Base-by-base conservation (phyloP, 2,113 vertebrate species). In the Rhipidura dahli region DNA sequence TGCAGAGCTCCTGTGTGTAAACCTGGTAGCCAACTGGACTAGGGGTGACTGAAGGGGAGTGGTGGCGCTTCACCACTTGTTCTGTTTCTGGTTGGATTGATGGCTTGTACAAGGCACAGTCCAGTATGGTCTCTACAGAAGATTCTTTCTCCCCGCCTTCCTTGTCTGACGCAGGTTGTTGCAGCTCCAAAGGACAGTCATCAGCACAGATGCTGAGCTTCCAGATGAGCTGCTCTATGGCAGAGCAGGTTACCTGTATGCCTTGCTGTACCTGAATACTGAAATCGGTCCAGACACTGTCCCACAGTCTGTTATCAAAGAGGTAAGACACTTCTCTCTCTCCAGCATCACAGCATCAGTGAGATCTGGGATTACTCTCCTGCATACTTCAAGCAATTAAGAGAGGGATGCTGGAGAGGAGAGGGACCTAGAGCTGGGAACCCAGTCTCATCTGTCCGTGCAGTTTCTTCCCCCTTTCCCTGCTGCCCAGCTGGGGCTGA, bases 161-260 rank as follows among this genome's bases (percentile, higher is more conserved):
- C 61, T 94, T 93, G 26, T 90, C 66, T 83, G 65, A 54, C 96
- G 30, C 96, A 99, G 99, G 96, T 97, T 99, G 78, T 95, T 99
- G 59, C 99, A 99, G 95, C 98, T 99, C 63, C 99, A 99, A 94
- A 98, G 97, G 45, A 97, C 98, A 4, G 97, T 99, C 13, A 20
- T 99, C 79, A 97, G 98, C 92, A 89, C 91, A 11, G 99, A 99
- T 35, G 97, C 98, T 0, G 99, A 99, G 30, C 96, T 99, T 73
- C 98, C 99, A 2, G 99, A 99, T 60, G 99, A 99, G 94, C 97
- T 99, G 63, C 98, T 99, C 9, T 99, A 98, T 18, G 99, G 99
- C 35, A 98, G 99, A 31, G 98, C 99, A 3, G 99, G 99, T 17
- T 99, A 99, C 70, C 98, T 99, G 0, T 99, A 98, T 22, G 98